Evolutionary conservation across 2,888 invertebrate species (phyloP).

Genomic region (Rotaria sp.): DNA sequence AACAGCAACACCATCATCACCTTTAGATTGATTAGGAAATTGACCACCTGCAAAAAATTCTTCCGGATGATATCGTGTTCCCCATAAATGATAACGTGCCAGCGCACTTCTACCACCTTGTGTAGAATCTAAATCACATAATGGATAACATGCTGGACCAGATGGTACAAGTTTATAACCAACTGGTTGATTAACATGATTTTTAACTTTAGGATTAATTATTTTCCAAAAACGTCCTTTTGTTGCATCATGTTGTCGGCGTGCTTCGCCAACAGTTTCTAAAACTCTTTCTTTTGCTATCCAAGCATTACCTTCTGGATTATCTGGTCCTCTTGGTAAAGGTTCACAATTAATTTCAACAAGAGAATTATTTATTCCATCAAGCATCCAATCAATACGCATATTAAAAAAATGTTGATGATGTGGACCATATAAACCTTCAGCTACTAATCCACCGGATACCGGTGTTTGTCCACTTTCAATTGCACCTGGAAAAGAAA

Average conservation of each 20-base stretch:
- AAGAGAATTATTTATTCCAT: not conserved
- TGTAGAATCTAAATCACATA: not conserved
- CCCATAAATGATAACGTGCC: not conserved
- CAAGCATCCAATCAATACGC: constrained; percentile 16
- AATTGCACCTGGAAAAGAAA: not conserved
- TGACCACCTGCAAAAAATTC: not conserved
- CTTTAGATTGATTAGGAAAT: not conserved
- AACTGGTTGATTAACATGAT: constrained; percentile 22
- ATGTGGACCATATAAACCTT: not conserved
- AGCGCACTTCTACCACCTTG: not conserved
- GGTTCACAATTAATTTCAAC: constrained; percentile 20
- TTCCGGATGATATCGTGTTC: not conserved
- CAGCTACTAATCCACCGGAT: not conserved
- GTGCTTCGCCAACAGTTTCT: constrained; percentile 11
- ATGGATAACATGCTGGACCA: not conserved
- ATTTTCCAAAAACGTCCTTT: not conserved
- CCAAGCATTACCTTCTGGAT: constrained; percentile 10
- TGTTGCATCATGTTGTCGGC: not conserved
- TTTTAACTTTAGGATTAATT: not conserved
- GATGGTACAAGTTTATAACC: not conserved
- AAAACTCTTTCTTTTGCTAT: not conserved
- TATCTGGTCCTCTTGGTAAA: not conserved
- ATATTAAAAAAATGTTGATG: constrained; percentile 28
- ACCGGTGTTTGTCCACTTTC: not conserved
- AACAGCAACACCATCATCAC: not conserved